These are phyloP conservation scores for Clanis bilineata DNA, from an alignment of 2,888 invertebrate species.

Conservation along the genomic window DNA sequence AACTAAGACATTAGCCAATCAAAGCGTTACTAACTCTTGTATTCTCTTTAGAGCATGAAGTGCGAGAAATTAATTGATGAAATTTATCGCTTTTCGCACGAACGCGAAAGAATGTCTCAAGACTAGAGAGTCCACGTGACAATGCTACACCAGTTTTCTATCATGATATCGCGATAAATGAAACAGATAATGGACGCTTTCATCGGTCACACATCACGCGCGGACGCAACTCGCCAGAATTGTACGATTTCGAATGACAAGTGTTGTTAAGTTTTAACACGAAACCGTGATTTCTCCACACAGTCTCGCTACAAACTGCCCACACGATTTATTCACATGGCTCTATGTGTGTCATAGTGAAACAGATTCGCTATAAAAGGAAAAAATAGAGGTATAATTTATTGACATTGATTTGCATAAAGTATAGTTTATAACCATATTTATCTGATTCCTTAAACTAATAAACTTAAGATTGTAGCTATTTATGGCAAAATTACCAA, in stretches of 20 bases:
- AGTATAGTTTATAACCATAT: not conserved
- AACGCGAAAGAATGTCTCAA: not conserved
- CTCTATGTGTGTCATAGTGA: not conserved
- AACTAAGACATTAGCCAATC: not conserved
- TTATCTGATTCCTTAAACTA: too few species aligned
- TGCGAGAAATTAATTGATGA: constrained; percentile 3
- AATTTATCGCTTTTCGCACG: constrained; percentile 1
- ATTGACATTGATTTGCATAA: not conserved
- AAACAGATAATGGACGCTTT: constrained; percentile 27
- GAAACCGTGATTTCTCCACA: constrained; percentile 21
- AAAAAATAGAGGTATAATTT: not conserved
- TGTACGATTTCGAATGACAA: constrained; percentile 28
- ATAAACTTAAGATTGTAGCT: too few species aligned
- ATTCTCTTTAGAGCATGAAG: not conserved
- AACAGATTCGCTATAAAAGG: not conserved
- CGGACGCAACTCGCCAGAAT: constrained; percentile 9
- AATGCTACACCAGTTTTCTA: constrained; percentile 19
- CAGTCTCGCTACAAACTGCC: not conserved
- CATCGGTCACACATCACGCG: constrained; percentile 16
- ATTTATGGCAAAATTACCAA: not conserved
- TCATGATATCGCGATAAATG: constrained; percentile 24
- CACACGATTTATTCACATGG: not conserved
- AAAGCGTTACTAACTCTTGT: not conserved
- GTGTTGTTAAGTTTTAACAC: constrained; percentile 22
- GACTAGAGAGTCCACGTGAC: constrained; percentile 9